phyloP scores from a whole-genome alignment of 2,888 invertebrate genomes.

The Morpho deidamia region DNA sequence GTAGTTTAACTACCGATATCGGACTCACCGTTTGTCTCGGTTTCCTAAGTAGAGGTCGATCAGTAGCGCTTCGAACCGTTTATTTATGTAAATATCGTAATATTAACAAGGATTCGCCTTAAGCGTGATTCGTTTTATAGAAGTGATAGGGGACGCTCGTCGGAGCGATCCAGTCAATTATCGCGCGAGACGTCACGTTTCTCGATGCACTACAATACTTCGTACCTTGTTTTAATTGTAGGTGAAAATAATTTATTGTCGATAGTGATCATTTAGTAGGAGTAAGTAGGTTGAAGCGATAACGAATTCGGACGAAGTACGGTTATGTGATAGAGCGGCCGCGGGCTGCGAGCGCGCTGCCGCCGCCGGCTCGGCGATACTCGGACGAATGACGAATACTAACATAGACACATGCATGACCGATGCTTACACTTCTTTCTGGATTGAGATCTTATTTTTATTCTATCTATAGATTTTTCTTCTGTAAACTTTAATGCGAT shows the following conservation, averaged over 20 bases:
- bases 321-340: slow-evolving; percentile 66
- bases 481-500: slow-evolving; percentile 37
- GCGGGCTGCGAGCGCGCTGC: slow-evolving; percentile 43
- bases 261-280: slow-evolving; percentile 75
- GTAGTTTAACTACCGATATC: slow-evolving; percentile 67
- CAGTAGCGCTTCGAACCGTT: slow-evolving; percentile 72
- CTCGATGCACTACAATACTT: slow-evolving; percentile 52
- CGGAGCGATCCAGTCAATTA: slow-evolving; percentile 71
- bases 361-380: slow-evolving; percentile 50
- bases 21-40: slow-evolving; percentile 61
- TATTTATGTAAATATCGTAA: slow-evolving; percentile 74
- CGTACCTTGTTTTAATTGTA: slow-evolving; percentile 72
- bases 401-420: slow-evolving; percentile 41
- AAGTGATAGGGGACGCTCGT: slow-evolving; percentile 38
- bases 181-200: slow-evolving; percentile 44
- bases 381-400: slow-evolving; percentile 34
- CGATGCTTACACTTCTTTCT: slow-evolving; percentile 41
- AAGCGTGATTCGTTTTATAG: slow-evolving; percentile 58
- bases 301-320: slow-evolving; percentile 75
- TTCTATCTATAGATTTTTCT: slow-evolving; percentile 43
- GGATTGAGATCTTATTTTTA: slow-evolving; percentile 37
- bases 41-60: slow-evolving; percentile 72
- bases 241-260: slow-evolving; percentile 74
- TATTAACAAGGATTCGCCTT: slow-evolving; percentile 58
- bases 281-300: slow-evolving; percentile 74